Conservation (phyloP, 2,888 invertebrate species). For the Dascillus cervinus region DNA sequence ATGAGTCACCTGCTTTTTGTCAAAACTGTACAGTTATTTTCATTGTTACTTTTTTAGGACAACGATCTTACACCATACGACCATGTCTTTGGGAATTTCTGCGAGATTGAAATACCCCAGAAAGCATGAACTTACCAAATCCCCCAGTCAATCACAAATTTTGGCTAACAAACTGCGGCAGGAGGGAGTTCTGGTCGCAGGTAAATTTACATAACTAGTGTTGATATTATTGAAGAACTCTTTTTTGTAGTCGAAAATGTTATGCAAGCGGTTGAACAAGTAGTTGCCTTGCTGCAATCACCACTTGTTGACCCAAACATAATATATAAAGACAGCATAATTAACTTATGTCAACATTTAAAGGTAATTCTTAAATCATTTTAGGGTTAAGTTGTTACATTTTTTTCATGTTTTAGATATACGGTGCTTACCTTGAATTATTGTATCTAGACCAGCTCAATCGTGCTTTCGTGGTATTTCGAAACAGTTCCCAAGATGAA, state of each 20-base stretch:
- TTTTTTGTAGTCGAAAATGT: slow-evolving; percentile 66
- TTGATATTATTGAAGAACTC: slow-evolving; percentile 4
- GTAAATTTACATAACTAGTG: slow-evolving; percentile 22
- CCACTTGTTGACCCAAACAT: slow-evolving; percentile 63
- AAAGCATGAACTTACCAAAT: slow-evolving; percentile 39
- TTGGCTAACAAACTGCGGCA: slow-evolving; percentile 39
- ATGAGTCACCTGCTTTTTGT: slow-evolving; percentile 29
- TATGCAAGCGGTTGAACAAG: slow-evolving; percentile 74
- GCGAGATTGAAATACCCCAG: slow-evolving; percentile 39
- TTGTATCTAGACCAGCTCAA: slow-evolving; percentile 81
- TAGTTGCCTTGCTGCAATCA: slow-evolving; percentile 67
- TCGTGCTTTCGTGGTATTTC: slow-evolving; percentile 76
- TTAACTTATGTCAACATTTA: slow-evolving; percentile 71
- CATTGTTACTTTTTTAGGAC: too few species aligned
- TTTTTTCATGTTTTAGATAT: slow-evolving; percentile 33
- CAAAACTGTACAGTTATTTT: slow-evolving; percentile 8
- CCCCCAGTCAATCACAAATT: slow-evolving; percentile 40
- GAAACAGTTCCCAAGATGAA: slow-evolving; percentile 85
- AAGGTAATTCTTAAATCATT: slow-evolving; percentile 46
- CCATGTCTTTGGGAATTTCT: slow-evolving; percentile 39
- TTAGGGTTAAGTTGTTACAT: not conserved
- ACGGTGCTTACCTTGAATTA: slow-evolving; percentile 73
- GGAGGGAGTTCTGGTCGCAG: slow-evolving; percentile 40
- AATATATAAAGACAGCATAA: slow-evolving; percentile 58
- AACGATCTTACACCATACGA: slow-evolving; percentile 21